Percentiles rank a stretch among this genome's conserved stretches.
Conservation (phyloP, 35 echinoderm and acorn worm genomes). For the Chiridota heheva region DNA sequence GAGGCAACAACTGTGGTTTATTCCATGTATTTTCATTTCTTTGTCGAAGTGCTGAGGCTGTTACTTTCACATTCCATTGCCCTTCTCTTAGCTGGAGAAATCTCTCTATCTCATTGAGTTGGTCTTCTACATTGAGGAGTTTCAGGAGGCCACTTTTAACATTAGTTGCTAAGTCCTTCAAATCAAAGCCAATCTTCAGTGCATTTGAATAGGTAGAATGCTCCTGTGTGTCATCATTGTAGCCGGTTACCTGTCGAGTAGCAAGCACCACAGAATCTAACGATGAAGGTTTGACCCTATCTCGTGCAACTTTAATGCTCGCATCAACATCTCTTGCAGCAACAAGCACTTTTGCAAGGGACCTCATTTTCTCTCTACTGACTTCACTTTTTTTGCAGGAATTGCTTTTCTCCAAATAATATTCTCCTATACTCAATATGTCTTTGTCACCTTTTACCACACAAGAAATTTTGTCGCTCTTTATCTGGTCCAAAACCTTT, state of each 20-base stretch:
- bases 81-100: constrained; percentile 40
- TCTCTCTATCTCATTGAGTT: constrained; percentile 18
- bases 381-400: not conserved
- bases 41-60: constrained; percentile 23
- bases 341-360: constrained; percentile 9
- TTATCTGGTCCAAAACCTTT: constrained; percentile 10
- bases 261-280: constrained; percentile 8
- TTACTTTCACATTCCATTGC: constrained; percentile 36
- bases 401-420: not conserved
- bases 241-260: constrained; percentile 13
- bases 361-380: constrained; percentile 24
- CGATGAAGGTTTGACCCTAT: constrained; percentile 10
- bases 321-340: not conserved
- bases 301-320: constrained; percentile 27
- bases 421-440: constrained; percentile 27
- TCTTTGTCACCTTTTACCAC: constrained; percentile 15
- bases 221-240: constrained; percentile 39
- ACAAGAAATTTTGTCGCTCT: not conserved
- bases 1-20: constrained; percentile 22
- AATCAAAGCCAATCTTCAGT: constrained; percentile 20
- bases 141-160: constrained; percentile 10
- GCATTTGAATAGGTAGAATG: constrained; percentile 27
- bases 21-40: constrained; percentile 8
- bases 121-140: not conserved
- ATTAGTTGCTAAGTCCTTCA: constrained; percentile 20